Base-by-base conservation (phyloP, 1,140 invertebrate genomes). In the Lithobius niger region DNA sequence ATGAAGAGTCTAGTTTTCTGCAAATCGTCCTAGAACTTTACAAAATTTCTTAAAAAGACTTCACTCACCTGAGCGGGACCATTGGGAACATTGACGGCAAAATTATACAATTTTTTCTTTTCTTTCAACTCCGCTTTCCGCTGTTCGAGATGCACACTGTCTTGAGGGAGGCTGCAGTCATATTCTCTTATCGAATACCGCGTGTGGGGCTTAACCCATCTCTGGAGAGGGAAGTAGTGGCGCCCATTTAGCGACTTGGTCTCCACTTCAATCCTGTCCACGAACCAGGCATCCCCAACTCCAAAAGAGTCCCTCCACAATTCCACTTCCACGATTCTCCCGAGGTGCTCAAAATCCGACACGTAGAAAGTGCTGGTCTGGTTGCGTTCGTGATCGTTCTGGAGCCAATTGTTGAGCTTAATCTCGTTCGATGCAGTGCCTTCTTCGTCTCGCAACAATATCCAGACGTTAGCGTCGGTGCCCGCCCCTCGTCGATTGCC, bases 131-230 rank as follows among this genome's bases (percentile, higher is more conserved):
- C 73, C 57, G 63, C 61, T 16, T 60, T 45, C 24, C 74, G 60
- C 54, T 70, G 66, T 6, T 70, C 65, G 4, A 13, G 52, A 52
- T 70, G 58, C 19, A 65, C 62, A 57, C 74, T 72, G 27, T 61
- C 56, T 59, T 75, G 72, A 0, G 74, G 74, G 18, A 76, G 60
- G 25, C 67, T 66, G 27, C 69, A 71, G 59, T 76, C 73, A 52
- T 71, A 64, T 54, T 71, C 66, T 24, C 61, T 53, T 31, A 75
- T 67, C 15, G 66, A 55, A 58, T 76, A 75, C 26, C 66, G 66
- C 22, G 61, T 65, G 28, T 70, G 53, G 1, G 67, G 53, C 48
- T 64, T 64, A 42, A 76, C 69, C 73, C 74, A 76, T n/a, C 73
- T 65, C 47, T 70, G 70, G 1, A 74, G 62, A 2, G 73, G 73